Conservation (phyloP, 2,113 vertebrate genomes). For the Alethe castanea region DNA sequence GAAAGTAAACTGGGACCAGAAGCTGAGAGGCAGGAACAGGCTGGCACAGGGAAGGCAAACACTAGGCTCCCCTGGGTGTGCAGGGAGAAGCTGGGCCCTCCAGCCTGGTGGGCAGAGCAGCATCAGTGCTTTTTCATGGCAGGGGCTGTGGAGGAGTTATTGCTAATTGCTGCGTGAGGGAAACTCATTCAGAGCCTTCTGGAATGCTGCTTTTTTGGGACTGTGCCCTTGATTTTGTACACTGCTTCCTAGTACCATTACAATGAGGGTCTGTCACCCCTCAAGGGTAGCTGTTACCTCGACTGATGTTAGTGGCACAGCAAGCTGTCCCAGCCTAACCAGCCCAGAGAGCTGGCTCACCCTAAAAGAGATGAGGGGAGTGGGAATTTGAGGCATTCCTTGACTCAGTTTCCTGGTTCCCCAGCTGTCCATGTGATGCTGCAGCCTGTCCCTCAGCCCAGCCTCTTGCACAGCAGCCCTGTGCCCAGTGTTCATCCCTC, state of each 20-base stretch:
- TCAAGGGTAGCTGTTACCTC: not conserved
- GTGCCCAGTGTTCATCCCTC: not conserved
- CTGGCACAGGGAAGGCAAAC: not conserved
- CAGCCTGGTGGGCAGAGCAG: not conserved
- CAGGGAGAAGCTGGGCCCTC: not conserved
- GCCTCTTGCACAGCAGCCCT: not conserved
- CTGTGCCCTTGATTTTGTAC: not conserved
- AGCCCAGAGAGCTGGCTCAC: not conserved
- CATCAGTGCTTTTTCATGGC: accelerated
- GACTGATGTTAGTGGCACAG: not conserved
- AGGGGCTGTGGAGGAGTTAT: not conserved
- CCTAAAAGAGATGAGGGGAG: not conserved
- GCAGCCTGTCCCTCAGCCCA: not conserved
- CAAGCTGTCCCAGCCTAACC: not conserved
- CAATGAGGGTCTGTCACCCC: not conserved
- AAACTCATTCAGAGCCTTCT: not conserved
- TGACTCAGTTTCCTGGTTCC: not conserved
- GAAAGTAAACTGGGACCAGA: not conserved
- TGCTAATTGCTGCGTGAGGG: not conserved
- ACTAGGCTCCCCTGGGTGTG: not conserved
- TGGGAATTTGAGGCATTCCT: not conserved
- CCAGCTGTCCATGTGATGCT: not conserved
- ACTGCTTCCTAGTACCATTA: not conserved
- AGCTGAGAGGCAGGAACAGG: not conserved
- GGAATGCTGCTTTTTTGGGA: not conserved